Evolutionary conservation across 2,888 invertebrate species (phyloP), one percentile per base, ranked within the genome.

Genomic region (Meganola albula): DNA sequence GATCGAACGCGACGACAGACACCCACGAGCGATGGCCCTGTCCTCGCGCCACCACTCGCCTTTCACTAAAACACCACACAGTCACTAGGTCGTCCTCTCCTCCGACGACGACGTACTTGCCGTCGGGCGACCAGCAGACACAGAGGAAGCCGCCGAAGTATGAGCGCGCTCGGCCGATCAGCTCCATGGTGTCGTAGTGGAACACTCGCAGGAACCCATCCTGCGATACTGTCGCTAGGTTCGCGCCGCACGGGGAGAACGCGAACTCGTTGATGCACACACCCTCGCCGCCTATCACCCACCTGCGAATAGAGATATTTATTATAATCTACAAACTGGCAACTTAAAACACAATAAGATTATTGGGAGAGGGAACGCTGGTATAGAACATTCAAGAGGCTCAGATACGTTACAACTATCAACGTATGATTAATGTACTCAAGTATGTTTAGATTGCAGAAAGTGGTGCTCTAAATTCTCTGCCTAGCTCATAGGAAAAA

Each of bases 11-110:
- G 10, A 99, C 98, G 10, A 97, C 96, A 30, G 96, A 96, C 10
- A 99, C 97, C 99, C 99, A 99, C 34, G 98, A 98, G 53, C 95
- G 90, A 77, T 99, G 99, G 0, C 99, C 99, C 68, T 98, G 97
- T 0, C 98, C 99, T 23, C 99, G 87, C n/a, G 98, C 99, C 4
- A 98, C 95, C 4, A 99, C 97, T 27, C 97, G 88, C 48, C 95
- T 90, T 66, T 99, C 98, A 48, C 91, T 89, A 69, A 98, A 92
- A 29, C 96, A 97, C 95, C 98, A 99, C 20, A 99, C 94, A 1
- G 99, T 99, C 29, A 99, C 95, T 38, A 99, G 88, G 83, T 99
- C 99, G 83, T 99, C 99, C 79, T 99, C 99, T 3, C 99, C 99
- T 0, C 99, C 99, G 1, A 97, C 96, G 0, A 96, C 97, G 28